phyloP scores from a whole-genome alignment of 1,140 invertebrate genomes.

The Drosophila varians region DNA sequence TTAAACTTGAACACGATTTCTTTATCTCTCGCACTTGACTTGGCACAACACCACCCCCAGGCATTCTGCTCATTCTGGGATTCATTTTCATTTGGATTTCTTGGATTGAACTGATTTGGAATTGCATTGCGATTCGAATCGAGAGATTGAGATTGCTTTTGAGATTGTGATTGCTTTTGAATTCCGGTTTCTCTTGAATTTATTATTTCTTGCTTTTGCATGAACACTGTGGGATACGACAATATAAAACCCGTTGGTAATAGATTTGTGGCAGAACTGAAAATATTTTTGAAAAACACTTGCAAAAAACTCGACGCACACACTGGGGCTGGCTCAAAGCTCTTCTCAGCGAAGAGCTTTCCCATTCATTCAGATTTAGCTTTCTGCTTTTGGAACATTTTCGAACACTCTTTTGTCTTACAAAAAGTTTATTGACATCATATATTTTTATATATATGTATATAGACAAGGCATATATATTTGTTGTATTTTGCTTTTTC shows the following conservation, averaged over 20 bases:
- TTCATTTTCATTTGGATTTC: constrained; percentile 52
- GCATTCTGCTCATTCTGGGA: constrained; percentile 21
- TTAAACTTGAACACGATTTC: constrained; percentile 45
- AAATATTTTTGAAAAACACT: constrained; percentile 78
- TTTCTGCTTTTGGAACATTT: constrained; percentile 35
- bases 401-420: constrained; percentile 63
- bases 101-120: constrained; percentile 34
- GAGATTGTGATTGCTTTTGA: constrained; percentile 21
- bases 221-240: constrained; percentile 55
- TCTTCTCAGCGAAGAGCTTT: constrained; percentile 12
- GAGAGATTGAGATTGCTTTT: constrained; percentile 7
- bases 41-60: constrained; percentile 13
- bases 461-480: too few relatives aligned
- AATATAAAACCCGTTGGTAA: constrained; percentile 37
- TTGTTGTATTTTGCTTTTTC: constrained; percentile 10
- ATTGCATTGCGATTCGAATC: constrained; percentile 32
- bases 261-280: constrained; percentile 62
- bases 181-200: constrained; percentile 20
- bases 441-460: constrained; percentile 23
- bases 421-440: constrained; percentile 59
- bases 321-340: constrained; percentile 46
- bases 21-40: constrained; percentile 37
- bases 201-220: constrained; percentile 17
- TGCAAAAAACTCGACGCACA: constrained; percentile 75
- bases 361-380: constrained; percentile 22